A percentile compares a stretch with the other conserved stretches of the same genome.
These are phyloP conservation scores for Thysanoteuthis rhombus DNA, from an alignment of 2,888 invertebrate genomes.

Conservation along the genomic window DNA sequence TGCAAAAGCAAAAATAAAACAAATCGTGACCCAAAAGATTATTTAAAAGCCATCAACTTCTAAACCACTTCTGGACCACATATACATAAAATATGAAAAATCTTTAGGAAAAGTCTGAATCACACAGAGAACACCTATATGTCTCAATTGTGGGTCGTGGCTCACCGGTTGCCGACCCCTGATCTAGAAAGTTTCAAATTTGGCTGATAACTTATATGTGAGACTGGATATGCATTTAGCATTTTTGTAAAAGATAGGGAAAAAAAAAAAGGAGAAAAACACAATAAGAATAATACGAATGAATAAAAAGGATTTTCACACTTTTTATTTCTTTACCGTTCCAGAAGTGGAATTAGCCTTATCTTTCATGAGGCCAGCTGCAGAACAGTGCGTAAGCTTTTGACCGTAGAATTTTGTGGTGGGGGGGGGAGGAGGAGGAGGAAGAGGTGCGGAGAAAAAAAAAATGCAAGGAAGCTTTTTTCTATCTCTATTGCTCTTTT, in stretches of 20 bases:
- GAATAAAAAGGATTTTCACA: background rate
- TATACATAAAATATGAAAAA: too few species aligned
- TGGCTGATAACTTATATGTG: background rate
- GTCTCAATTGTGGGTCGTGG: too few species aligned
- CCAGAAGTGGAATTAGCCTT: background rate
- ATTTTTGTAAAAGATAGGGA: background rate
- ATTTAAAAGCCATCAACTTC: too few species aligned
- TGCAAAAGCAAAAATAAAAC: too few species aligned
- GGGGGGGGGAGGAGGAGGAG: background rate
- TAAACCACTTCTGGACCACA: too few species aligned
- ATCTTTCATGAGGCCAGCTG: background rate
- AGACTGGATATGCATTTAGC: background rate
- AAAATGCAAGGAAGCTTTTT: background rate
- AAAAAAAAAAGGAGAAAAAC: background rate
- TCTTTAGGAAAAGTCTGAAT: too few species aligned
- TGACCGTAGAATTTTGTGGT: background rate
- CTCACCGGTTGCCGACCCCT: too few species aligned
- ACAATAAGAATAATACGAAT: background rate
- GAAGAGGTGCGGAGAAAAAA: background rate
- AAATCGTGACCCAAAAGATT: too few species aligned
- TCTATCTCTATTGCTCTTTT: background rate
- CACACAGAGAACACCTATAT: too few species aligned
- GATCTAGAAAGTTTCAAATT: background rate
- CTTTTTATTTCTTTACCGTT: background rate
- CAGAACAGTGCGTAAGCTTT: background rate